These are phyloP conservation scores for Ctena decussata DNA, from an alignment of 2,888 invertebrate species.

Conservation along the genomic window DNA sequence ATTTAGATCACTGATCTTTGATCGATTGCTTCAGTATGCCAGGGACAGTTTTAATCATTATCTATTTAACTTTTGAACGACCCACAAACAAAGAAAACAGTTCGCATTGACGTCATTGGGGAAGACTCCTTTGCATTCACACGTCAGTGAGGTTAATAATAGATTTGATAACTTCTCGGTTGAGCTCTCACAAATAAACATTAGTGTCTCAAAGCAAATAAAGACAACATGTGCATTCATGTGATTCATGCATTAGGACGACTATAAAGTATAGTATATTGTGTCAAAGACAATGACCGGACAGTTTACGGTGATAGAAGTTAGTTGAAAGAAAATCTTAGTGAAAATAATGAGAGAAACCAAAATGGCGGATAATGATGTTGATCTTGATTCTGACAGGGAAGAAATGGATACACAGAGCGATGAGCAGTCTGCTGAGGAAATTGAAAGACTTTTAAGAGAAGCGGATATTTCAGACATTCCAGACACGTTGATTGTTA, in stretches of 20 bases:
- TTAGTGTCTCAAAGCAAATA: neutral
- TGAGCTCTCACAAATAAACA: neutral
- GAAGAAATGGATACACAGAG: constrained; percentile 47
- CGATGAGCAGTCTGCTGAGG: constrained; percentile 54
- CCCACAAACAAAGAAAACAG: neutral
- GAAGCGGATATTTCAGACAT: constrained; percentile 69
- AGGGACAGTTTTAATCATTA: too few relatives aligned
- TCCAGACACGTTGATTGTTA: constrained; percentile 81
- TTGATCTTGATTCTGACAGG: constrained; percentile 63
- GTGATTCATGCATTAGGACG: neutral
- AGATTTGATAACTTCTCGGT: neutral
- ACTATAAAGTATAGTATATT: neutral
- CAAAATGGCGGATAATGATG: constrained; percentile 64
- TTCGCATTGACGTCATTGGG: neutral
- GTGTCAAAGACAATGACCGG: neutral
- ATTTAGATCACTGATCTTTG: too few relatives aligned
- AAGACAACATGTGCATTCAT: neutral
- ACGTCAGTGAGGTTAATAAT: neutral
- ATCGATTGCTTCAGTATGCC: too few relatives aligned
- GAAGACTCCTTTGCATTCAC: neutral
- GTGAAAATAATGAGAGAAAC: constrained; percentile 1
- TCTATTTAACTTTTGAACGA: neutral
- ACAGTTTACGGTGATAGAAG: neutral
- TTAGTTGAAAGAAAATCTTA: too few relatives aligned
- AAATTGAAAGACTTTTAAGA: constrained; percentile 55